Base-by-base conservation (phyloP, 1,140 invertebrate species). In the Drosophila neocordata region DNA sequence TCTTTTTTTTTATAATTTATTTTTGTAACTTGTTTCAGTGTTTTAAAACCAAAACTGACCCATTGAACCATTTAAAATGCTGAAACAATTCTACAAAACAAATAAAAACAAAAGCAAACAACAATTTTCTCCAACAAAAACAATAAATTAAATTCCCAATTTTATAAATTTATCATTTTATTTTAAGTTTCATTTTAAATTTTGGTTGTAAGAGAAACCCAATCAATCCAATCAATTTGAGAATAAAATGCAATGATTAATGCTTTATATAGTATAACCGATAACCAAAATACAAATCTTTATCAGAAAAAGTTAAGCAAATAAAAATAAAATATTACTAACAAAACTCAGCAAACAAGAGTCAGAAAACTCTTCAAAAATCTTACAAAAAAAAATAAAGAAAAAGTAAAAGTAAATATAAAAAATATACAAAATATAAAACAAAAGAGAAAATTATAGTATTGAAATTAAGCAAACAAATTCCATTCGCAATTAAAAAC, bases 31-130 rank as follows among this genome's bases (percentile, higher is more conserved):
- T 85, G 82, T 87, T 82, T 87, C 82, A 78, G 82, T 63, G 51
- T 79, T 85, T 85, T 87, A 88, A 88, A 53, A 61, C 74, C 82
- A 75, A 85, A 85, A 85, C 82, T 85, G 82, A 85, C 82, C 82
- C 82, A 85, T 82, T 82, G 64, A 77, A 67, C 24, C 35, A 34
- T 48, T 85, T 88, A 88, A 85, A 85, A 87, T 67, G 60, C 78
- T 78, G 82, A 87, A 85, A 87, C 82, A 88, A 85, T 76, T 88
- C 4, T 22, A 61, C 82, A 85, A 85, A 71, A 41, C 15, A 35
- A 52, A 7, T 27, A 41, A 53, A 34, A 44, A 78, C 60, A 5
- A 12, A 41, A 13, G 37, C 3, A 18, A 5, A 22, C 5, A 64
- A 27, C 13, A 53, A 24, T 24, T 4, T n/a, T n/a, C n/a, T 20